Evolutionary conservation across 2,113 vertebrate genomes (phyloP).

Genomic region (Furnarius figulus): DNA sequence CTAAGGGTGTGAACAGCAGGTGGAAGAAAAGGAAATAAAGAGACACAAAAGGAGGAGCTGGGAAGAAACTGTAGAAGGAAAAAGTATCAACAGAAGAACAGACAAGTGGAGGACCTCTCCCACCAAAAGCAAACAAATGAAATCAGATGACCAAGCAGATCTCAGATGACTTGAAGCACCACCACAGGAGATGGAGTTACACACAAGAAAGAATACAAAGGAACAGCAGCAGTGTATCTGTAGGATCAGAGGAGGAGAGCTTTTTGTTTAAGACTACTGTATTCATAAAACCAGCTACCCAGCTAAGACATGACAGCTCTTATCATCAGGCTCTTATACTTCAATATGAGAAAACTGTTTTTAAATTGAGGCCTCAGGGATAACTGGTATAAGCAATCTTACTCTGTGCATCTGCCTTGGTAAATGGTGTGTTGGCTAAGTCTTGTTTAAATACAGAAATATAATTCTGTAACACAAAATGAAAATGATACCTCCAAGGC

Average conservation of each 20-base stretch:
- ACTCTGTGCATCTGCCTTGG: constrained; percentile 6
- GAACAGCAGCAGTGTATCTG: neutral
- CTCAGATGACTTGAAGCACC: neutral
- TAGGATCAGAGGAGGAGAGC: neutral
- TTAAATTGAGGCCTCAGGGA: constrained; percentile 49
- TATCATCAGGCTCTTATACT: constrained; percentile 27
- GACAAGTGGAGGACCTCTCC: neutral
- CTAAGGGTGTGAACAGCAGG: neutral
- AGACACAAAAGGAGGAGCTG: neutral
- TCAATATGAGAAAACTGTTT: constrained; percentile 49
- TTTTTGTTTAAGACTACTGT: constrained; percentile 23
- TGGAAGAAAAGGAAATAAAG: neutral
- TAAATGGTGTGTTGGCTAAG: constrained; percentile 19
- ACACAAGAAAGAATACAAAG: neutral
- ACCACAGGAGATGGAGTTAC: neutral
- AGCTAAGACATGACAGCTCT: constrained; percentile 20
- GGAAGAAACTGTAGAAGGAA: neutral
- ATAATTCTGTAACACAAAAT: neutral
- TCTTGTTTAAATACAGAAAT: constrained; percentile 50
- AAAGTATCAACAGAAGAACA: neutral
- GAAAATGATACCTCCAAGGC: neutral
- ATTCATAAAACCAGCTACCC: neutral
- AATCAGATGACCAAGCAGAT: neutral
- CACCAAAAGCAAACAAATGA: neutral
- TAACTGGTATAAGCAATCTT: constrained; percentile 44